Evolutionary conservation across 2,797 vertebrate species (phyloP), one percentile per base, ranked within the genome.

Genomic region (Eulemur rubriventer): DNA sequence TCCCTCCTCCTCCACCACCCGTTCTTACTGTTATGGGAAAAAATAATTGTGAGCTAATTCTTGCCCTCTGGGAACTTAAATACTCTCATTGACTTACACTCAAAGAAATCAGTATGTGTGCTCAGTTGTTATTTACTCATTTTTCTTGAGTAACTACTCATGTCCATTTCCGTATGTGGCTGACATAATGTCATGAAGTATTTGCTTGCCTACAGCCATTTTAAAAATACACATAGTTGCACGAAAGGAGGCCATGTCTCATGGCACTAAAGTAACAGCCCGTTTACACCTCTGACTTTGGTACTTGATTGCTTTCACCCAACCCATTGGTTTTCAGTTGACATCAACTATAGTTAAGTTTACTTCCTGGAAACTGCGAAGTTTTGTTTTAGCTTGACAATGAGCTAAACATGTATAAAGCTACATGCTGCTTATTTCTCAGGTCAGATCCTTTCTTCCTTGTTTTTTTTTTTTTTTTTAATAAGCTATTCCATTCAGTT

Each of bases 161-260:
- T 84, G 69, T 67, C 24, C 18, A 30, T 55, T 81, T 70, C 17
- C 24, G 26, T 82, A 3, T 82, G 67, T 72, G 61, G 55, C 55
- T 96, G 28, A 26, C 75, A 95, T 63, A 75, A 30, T 26, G 12
- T 63, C n/a, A 81, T 33, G 9, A 63, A 91, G 2, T 7, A 88
- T 80, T 84, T 94, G 12, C 17, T 84, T 88, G 7, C 14, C 48
- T 70, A 14, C 5, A 65, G 6, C 38, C n/a, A 87, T 52, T 67
- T 82, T 73, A 10, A 76, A 83, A 82, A 28, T 73, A 22, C 10
- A 63, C 3, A 75, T 9, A n/a, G 24, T 55, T 48, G 26, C 33
- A 48, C 43, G 24, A 63, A 91, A 67, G 57, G 50, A 69, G 9
- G 4, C 17, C 59, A 41, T 8, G 55, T 33, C 26, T 73, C 38